Evolutionary conservation across 1,140 invertebrate genomes (phyloP).

Genomic region (Drosophila nebulosa): DNA sequence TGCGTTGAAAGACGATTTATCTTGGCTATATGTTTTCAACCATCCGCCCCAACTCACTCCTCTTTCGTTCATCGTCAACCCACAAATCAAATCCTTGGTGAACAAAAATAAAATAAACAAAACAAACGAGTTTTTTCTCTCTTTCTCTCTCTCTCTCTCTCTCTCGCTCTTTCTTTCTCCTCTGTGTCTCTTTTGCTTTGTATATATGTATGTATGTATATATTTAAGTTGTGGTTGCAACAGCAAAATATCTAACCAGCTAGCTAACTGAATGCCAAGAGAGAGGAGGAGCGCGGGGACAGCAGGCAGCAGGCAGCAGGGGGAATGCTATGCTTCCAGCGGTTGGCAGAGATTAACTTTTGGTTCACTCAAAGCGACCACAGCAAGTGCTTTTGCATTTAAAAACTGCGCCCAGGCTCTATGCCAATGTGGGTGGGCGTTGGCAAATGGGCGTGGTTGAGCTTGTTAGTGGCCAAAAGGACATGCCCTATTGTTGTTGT

Average conservation of each 20-base stretch:
- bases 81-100: slow-evolving; percentile 42
- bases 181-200: neutral
- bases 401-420: slow-evolving; percentile 43
- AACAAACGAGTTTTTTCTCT: slow-evolving; percentile 57
- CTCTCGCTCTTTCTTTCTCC: neutral
- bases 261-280: slow-evolving; percentile 10
- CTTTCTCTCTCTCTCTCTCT: slow-evolving; percentile 8
- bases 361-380: slow-evolving; percentile 76
- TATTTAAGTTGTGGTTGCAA: slow-evolving; percentile 71
- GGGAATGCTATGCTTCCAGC: slow-evolving; percentile 46
- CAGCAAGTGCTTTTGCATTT: slow-evolving; percentile 77
- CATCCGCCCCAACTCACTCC: slow-evolving; percentile 1
- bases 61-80: neutral
- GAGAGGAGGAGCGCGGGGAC: neutral
- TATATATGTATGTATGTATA: slow-evolving; percentile 46
- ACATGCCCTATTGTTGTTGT: slow-evolving; percentile 18
- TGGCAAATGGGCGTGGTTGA: slow-evolving; percentile 9
- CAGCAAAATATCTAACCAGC: slow-evolving; percentile 67
- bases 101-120: slow-evolving; percentile 71
- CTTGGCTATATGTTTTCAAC: slow-evolving; percentile 62
- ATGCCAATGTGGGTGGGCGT: slow-evolving; percentile 17
- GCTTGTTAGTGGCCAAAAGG: slow-evolving; percentile 48
- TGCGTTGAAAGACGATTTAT: slow-evolving; percentile 79
- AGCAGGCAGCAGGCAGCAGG: neutral
- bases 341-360: slow-evolving; percentile 78